phyloP scores from a whole-genome alignment of 2,797 vertebrate genomes.

The Lacerta bilineata region DNA sequence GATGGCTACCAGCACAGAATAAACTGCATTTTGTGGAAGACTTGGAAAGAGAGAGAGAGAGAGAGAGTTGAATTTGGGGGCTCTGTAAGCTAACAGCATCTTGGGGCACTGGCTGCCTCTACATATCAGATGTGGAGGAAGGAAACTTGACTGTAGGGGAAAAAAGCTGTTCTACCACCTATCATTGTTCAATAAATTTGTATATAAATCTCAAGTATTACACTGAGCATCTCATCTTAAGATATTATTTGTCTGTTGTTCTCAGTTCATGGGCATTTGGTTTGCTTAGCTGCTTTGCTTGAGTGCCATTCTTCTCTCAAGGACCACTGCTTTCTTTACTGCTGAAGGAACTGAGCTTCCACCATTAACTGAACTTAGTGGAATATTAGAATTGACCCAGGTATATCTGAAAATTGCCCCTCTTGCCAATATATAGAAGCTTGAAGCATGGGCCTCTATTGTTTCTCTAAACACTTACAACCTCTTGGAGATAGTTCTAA shows the following conservation, averaged over 20 bases:
- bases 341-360: neutral
- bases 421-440: constrained; percentile 2
- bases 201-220: too few relatives aligned
- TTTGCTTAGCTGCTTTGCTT: neutral
- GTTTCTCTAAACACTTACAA: constrained; percentile 35
- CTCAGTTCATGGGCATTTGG: neutral
- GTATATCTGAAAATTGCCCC: neutral
- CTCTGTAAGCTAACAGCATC: neutral
- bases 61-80: neutral
- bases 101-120: neutral
- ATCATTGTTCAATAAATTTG: too few relatives aligned
- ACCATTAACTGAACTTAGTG: neutral
- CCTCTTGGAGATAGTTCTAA: too few relatives aligned
- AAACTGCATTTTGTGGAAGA: neutral
- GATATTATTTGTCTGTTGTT: too few relatives aligned
- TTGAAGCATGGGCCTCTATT: neutral
- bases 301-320: neutral
- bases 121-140: neutral
- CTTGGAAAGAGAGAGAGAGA: neutral
- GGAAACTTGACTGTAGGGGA: neutral
- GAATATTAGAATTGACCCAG: neutral
- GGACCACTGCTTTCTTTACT: neutral
- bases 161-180: too few relatives aligned
- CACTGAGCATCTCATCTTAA: neutral
- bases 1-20: neutral